Conservation (phyloP, 37 sponge, comb jelly and placozoan genomes). For the Haliclona indistincta region DNA sequence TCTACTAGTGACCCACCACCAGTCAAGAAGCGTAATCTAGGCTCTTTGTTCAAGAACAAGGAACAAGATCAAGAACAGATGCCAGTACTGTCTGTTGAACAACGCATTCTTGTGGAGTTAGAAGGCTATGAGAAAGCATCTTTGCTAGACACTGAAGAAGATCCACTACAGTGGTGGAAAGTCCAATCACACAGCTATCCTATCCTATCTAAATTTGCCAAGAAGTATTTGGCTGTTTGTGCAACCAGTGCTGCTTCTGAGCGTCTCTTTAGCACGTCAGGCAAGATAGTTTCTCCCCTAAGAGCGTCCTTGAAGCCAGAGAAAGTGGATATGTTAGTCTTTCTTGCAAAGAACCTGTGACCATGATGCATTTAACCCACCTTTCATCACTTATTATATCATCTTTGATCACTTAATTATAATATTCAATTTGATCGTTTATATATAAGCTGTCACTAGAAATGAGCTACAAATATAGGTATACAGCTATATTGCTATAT, state of each 20-base stretch:
- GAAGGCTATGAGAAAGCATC: background rate
- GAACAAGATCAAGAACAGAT: background rate
- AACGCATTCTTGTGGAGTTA: background rate
- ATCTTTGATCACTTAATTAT: too few species aligned
- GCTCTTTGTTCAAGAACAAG: conserved; percentile 9
- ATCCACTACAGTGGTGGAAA: conserved; percentile 29
- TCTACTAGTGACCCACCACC: conserved; percentile 10
- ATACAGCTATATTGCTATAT: too few species aligned
- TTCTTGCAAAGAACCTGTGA: conserved; percentile 27
- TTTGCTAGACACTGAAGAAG: conserved; percentile 4
- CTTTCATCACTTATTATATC: too few species aligned
- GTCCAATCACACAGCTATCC: background rate
- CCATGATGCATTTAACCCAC: too few species aligned
- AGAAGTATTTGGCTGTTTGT: conserved; percentile 37
- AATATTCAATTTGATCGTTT: too few species aligned
- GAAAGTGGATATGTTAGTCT: conserved; percentile 31
- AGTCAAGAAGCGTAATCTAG: conserved; percentile 19
- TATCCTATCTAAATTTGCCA: conserved; percentile 19
- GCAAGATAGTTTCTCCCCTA: conserved; percentile 11
- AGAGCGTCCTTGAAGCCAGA: conserved; percentile 21
- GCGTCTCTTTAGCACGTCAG: conserved; percentile 38
- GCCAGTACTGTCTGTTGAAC: background rate
- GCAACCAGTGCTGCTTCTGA: conserved; percentile 36
- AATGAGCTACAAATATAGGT: too few species aligned
- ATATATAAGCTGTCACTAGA: too few species aligned